These are phyloP conservation scores for Gryllus bimaculatus DNA, from an alignment of 1,140 invertebrate species.

Conservation along the genomic window DNA sequence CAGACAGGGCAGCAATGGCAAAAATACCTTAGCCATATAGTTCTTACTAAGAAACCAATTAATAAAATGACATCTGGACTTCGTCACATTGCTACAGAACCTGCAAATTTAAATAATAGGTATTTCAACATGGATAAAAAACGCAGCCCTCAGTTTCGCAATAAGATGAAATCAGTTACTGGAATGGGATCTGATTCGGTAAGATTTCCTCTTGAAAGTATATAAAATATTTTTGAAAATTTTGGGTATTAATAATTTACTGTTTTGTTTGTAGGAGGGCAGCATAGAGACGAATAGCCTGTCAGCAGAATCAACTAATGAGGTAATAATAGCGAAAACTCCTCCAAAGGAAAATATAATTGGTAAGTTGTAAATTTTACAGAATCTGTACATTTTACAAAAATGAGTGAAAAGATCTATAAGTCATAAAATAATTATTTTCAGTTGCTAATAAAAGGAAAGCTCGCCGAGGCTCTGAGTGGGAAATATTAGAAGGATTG, in stretches of 20 bases:
- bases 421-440: neutral
- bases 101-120: conserved; percentile 23
- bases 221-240: neutral
- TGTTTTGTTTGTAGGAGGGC: conserved; percentile 35
- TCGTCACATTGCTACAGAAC: conserved; percentile 27
- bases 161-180: conserved; percentile 28
- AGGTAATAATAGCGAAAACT: conserved; percentile 31
- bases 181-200: conserved; percentile 28
- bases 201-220: conserved; percentile 15
- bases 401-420: no score
- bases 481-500: conserved; percentile 71
- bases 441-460: conserved; percentile 24
- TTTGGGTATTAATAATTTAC: neutral
- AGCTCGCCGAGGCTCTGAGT: conserved; percentile 54
- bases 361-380: neutral
- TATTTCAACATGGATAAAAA: conserved; percentile 29
- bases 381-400: neutral
- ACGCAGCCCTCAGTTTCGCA: conserved; percentile 31
- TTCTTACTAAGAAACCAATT: neutral
- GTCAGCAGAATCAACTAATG: conserved; percentile 39
- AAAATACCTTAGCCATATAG: neutral
- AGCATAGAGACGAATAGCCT: conserved; percentile 51
- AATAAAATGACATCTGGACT: conserved; percentile 26
- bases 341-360: conserved; percentile 15
- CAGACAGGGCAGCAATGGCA: conserved; percentile 2